phyloP scores from a whole-genome alignment of 2,113 vertebrate species.

The Laticauda laticaudata region DNA sequence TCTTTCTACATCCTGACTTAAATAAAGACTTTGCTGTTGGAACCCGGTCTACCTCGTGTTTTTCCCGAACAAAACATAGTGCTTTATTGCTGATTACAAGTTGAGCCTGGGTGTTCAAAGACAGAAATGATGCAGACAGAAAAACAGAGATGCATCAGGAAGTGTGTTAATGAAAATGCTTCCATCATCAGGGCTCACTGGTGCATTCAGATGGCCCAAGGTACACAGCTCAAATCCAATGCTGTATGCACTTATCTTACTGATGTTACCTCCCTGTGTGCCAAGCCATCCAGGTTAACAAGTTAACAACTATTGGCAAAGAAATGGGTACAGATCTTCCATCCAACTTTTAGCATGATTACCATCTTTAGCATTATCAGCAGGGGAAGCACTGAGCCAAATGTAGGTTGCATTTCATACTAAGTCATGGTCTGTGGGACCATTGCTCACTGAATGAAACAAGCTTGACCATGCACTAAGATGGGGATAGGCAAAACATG shows the following conservation, averaged over 20 bases:
- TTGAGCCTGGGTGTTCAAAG: constrained; percentile 57
- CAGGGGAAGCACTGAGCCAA: background rate
- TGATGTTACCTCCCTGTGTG: constrained; percentile 28
- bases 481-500: background rate
- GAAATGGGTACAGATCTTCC: background rate
- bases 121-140: constrained; percentile 37
- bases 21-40: too few species aligned
- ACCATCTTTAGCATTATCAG: background rate
- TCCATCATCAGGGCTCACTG: constrained; percentile 44
- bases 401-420: background rate
- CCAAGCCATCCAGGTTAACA: constrained; percentile 5
- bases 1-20: too few species aligned
- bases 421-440: background rate
- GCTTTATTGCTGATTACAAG: constrained; percentile 54
- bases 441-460: background rate
- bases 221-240: constrained; percentile 31
- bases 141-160: constrained; percentile 38
- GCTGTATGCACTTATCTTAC: constrained; percentile 52
- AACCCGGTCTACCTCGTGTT: too few species aligned
- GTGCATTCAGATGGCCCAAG: constrained; percentile 44
- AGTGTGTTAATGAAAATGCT: constrained; percentile 28
- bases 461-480: background rate
- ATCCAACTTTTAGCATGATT: background rate
- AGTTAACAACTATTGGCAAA: background rate
- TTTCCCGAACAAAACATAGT: too few species aligned